Evolutionary conservation across 2,113 vertebrate species (phyloP).

Genomic region (Neolamprologus devosi): DNA sequence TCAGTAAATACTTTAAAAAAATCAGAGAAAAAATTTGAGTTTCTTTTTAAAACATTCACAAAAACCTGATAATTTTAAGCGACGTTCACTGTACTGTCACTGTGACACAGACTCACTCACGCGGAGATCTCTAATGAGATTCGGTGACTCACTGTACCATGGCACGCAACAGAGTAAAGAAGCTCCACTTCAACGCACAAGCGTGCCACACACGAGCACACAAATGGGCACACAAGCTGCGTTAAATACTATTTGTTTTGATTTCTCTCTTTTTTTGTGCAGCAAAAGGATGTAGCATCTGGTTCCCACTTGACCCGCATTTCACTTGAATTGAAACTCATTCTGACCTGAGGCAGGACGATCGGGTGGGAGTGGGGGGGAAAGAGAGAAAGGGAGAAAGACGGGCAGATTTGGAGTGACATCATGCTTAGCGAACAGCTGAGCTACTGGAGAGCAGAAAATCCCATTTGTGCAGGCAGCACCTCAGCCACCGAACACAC

Average conservation of each 20-base stretch:
- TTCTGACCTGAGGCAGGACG: not conserved
- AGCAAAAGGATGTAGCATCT: not conserved
- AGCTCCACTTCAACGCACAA: not conserved
- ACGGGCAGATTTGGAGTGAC: constrained; percentile 1
- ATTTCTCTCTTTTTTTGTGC: not conserved
- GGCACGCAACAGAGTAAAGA: not conserved
- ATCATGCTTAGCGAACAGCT: constrained; percentile 5
- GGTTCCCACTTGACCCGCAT: constrained; percentile 43
- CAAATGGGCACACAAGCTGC: not conserved
- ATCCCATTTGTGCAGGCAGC: constrained; percentile 38
- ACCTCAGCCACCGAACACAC: not conserved
- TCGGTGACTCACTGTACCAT: not conserved
- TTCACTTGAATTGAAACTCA: constrained; percentile 32
- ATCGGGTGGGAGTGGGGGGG: not conserved
- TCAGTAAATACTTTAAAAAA: not conserved
- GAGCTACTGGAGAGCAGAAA: constrained; percentile 29
- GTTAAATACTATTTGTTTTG: not conserved
- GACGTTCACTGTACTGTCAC: not conserved
- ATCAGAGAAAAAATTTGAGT: not conserved
- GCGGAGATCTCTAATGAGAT: not conserved
- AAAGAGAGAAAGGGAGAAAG: not conserved
- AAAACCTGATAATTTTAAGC: not conserved
- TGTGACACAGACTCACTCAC: not conserved
- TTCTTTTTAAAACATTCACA: rapidly evolving
- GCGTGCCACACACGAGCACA: not conserved